These are phyloP conservation scores for Meloe dianella DNA, from an alignment of 2,888 invertebrate species.

Conservation along the genomic window DNA sequence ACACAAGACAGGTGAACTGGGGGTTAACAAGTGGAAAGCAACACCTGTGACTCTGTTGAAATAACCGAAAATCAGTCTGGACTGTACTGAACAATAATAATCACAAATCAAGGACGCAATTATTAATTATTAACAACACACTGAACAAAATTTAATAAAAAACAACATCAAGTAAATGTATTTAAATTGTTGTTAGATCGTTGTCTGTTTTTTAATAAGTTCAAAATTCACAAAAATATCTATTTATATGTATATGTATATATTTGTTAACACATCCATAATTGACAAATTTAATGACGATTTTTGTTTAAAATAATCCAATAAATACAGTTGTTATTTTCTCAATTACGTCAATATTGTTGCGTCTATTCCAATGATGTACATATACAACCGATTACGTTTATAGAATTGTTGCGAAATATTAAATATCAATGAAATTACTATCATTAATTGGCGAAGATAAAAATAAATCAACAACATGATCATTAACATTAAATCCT, in stretches of 20 bases:
- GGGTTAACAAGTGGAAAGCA: constrained; percentile 1
- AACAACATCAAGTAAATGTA: no score
- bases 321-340: neutral
- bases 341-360: neutral
- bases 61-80: neutral
- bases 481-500: neutral
- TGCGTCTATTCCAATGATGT: neutral
- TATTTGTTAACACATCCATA: neutral
- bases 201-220: neutral
- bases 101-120: neutral
- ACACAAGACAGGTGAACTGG: neutral
- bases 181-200: no score
- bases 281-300: neutral
- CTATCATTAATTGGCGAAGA: neutral
- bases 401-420: constrained; percentile 1
- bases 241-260: neutral
- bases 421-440: neutral
- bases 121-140: neutral
- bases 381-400: neutral
- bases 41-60: neutral
- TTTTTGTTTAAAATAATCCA: neutral
- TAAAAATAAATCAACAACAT: neutral
- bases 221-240: neutral
- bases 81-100: neutral
- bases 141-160: neutral